Base-by-base conservation (phyloP, 1,140 invertebrate genomes). In the Drosophila micromelanica region DNA sequence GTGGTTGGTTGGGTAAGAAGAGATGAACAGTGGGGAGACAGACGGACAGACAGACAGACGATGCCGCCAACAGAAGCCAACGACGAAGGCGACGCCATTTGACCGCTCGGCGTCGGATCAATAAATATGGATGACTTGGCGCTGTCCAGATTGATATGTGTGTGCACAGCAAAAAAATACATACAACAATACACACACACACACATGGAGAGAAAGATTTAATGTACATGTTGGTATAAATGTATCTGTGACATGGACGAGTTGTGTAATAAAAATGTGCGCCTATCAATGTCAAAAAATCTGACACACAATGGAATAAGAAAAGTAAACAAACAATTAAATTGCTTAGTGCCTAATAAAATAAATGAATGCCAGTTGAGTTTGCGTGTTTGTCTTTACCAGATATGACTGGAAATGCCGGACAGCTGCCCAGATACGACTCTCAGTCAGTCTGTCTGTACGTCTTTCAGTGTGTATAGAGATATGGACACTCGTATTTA, bases 321-420 rank as follows among this genome's bases (percentile, higher is more conserved):
- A 75, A 80, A 80, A 76, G 85, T 90, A 90, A 90, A 90, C 85
- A 90, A 90, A 90, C 85, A 90, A 90, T 90, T 90, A 90, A 90
- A 86, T 90, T 90, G 76, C 77, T 90, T 78, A 78, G 80, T 69
- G 77, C 77, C 85, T 90, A 80, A 90, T 90, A 90, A 90, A 90
- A 90, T 78, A 90, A 76, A 90, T 85, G 71, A 78, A 84, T 89
- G 76, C 75, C 55, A 59, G 70, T 68, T 68, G 55, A 56, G 71
- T 48, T 46, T 49, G 32, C 62, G 64, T 59, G 56, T 62, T 56
- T 70, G 51, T 45, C 38, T 59, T 55, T 23, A 54, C 74, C 78
- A 65, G 72, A 65, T 63, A 68, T 57, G 37, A 70, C 70, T 76
- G 72, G 78, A 64, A 64, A 63, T 17, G 27, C 37, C 59, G 54